Evolutionary conservation across 2,113 vertebrate species (phyloP), one percentile per base, ranked within the genome.

Genomic region (Thymallus thymallus): DNA sequence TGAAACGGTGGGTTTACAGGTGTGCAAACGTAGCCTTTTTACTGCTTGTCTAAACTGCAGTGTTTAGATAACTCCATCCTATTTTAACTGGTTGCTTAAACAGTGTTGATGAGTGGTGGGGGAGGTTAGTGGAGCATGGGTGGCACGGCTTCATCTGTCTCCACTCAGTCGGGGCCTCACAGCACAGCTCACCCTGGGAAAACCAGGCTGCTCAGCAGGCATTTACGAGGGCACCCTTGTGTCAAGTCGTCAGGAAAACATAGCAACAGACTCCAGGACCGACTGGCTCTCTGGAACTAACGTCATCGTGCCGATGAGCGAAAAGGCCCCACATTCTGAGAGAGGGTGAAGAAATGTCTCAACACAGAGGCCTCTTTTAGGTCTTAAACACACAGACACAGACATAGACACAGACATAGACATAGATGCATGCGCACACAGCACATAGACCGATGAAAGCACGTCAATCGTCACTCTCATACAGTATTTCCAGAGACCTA

Each of bases 1-100:
- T 77, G 67, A 79, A 64, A 30, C 45, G 32, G 4, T 69, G 30
- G 29, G 83, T 78, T 60, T 72, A 71, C 62, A 73, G 51, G 62
- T 84, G 70, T 73, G 56, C 73, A 62, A 78, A 69, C 69, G 67
- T 12, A 29, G 62, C 26, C 26, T 64, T 64, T 64, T 64, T 29
- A 30, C 62, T 18, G 62, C 65, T 67, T 3, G 32, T 41, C 20
- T 20, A 12, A 67, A 32, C 58, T 20, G 32, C 32, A 7, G 26
- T 35, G 32, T 67, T 32, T 32, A 67, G 32, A 41, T 10, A 32
- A 20, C 64, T 35, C 18, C 3, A 20, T 30, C 6, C 20, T 41
- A 18, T 41, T 67, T 58, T 30, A 35, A 32, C 55, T 30, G 18
- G 69, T 22, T 6, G 55, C n/a, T 20, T 45, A 16, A 45, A 16